Evolutionary conservation across 2,113 vertebrate species (phyloP).

Genomic region (Ranitomeya imitator): DNA sequence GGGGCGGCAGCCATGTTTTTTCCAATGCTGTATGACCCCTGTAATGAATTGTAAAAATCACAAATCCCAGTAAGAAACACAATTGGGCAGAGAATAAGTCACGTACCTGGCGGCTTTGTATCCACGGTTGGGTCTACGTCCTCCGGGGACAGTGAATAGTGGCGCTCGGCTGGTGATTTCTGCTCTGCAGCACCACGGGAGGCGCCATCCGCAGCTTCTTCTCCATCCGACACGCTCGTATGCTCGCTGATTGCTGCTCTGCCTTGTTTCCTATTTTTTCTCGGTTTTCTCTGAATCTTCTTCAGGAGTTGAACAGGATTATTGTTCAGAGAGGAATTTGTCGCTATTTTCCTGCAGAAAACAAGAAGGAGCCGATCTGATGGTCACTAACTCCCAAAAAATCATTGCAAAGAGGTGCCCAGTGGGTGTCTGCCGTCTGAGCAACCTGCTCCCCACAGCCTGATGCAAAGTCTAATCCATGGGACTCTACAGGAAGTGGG

Average conservation of each 20-base stretch:
- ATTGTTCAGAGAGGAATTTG: not conserved
- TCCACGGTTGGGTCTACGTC: not conserved
- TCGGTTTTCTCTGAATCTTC: conserved; percentile 18
- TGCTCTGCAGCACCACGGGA: not conserved
- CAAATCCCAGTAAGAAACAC: too few species aligned
- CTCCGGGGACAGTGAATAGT: not conserved
- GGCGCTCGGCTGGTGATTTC: not conserved
- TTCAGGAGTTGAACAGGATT: conserved; percentile 29
- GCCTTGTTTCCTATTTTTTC: conserved; percentile 26
- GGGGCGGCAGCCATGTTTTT: too few species aligned
- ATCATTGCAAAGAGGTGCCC: too few species aligned
- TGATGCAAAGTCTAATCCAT: too few species aligned
- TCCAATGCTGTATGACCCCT: too few species aligned
- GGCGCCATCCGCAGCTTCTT: not conserved
- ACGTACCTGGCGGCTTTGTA: not conserved
- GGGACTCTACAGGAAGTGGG: too few species aligned
- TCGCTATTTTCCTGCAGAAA: not conserved
- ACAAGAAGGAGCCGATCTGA: not conserved
- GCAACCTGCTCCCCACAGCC: too few species aligned
- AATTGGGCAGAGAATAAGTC: too few species aligned
- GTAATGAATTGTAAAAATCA: too few species aligned
- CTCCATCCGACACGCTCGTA: not conserved
- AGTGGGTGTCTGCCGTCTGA: too few species aligned
- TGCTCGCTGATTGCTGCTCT: not conserved
- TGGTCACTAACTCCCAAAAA: too few species aligned